A percentile compares a stretch with the other conserved stretches of the same genome.
These are phyloP conservation scores for Passer domesticus DNA, from an alignment of 2,113 vertebrate genomes.

Conservation along the genomic window DNA sequence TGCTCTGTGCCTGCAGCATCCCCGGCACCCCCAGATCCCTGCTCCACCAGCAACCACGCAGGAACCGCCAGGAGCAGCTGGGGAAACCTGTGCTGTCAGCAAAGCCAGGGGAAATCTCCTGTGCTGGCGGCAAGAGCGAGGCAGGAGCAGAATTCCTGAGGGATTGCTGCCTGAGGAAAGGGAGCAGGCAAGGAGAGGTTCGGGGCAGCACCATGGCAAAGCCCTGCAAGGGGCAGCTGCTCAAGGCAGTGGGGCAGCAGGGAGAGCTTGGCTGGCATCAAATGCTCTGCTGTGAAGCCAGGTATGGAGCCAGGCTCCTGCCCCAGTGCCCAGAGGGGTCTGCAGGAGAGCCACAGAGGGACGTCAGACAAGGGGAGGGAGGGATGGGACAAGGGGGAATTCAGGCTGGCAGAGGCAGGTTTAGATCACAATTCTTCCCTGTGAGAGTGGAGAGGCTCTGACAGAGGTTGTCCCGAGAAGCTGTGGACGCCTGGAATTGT, in stretches of 20 bases:
- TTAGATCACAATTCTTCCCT: not conserved
- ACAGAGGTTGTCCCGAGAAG: not conserved
- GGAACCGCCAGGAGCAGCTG: not conserved
- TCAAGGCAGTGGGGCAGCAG: not conserved
- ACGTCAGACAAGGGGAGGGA: not conserved
- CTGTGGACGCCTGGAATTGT: not conserved
- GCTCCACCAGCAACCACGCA: accelerated
- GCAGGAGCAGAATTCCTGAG: not conserved
- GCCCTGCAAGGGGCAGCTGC: not conserved
- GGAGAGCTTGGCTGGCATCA: not conserved
- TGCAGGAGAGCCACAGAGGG: not conserved
- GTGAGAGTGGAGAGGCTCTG: not conserved
- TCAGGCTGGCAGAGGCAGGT: not conserved
- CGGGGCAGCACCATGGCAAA: accelerated
- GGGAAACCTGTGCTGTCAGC: accelerated
- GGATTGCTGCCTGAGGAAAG: not conserved
- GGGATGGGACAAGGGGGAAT: not conserved
- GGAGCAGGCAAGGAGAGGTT: accelerated
- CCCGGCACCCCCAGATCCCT: not conserved
- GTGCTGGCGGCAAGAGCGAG: not conserved
- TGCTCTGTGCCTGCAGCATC: accelerated
- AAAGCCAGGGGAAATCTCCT: not conserved
- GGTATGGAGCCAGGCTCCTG: not conserved
- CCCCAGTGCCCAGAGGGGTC: not conserved
- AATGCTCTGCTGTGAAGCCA: accelerated